Base-by-base conservation (phyloP, 2,797 vertebrate genomes). In the Heteromormyrus szaboi region DNA sequence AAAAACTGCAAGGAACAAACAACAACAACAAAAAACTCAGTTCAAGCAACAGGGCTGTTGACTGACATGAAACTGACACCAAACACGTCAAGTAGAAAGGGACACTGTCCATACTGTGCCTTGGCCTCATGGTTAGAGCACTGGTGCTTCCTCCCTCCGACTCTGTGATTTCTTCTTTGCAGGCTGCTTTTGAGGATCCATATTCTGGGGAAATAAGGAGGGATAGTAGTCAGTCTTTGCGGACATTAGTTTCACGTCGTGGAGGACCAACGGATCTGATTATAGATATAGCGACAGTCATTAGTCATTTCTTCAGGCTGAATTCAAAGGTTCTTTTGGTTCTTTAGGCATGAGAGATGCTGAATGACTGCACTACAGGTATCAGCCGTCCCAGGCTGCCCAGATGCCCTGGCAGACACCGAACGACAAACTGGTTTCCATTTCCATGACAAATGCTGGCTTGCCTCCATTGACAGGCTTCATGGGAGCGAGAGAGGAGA, bases 381-480 rank as follows among this genome's bases (percentile, higher is more conserved):
- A 25, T 85, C 22, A 41, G 19, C 87, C 65, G 51, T 85, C 87
- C 81, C 85, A 84, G 89, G 88, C 85, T 22, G 81, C 90, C 86
- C 88, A 89, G 91, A 86, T 53, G 89, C 33, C 62, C 89, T 88
- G 89, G 85, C 59, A 85, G 72, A 89, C 88, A 88, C 62, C 59
- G 72, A 59, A 8, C 11, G 79, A 87, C 89, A 88, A 33, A 86
- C 89, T 88, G 90, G 87, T 89, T 90, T 89, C 90, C 90, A 89
- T 91, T 92, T 91, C 89, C 87, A 90, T 87, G 87, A 87, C 89
- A 88, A 91, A 88, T 88, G 90, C 87, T 88, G 88, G 90, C 79
- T 87, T 89, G 86, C 87, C 84, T 65, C 56, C n/a, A 84, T 87
- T 88, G 87, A 53, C 87, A 89, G 87, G 91, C 89, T 87, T 89